A percentile compares a stretch with the other conserved stretches of the same genome.
Evolutionary conservation across 2,888 invertebrate species (phyloP).

Genomic region (Ferrisia virgata): DNA sequence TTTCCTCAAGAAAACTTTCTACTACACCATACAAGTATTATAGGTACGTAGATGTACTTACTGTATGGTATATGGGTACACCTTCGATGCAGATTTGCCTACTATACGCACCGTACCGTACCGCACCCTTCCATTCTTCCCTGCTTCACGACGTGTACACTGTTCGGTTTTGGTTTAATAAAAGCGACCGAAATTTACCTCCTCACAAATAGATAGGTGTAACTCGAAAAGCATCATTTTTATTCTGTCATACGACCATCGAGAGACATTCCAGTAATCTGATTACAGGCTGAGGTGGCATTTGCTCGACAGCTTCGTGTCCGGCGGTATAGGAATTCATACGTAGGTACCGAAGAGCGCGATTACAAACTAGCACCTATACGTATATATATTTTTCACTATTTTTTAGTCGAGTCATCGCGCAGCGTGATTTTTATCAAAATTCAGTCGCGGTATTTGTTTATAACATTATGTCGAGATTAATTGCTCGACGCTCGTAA

Average conservation of each 20-base stretch:
- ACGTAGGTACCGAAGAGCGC: not conserved
- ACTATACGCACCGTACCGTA: not conserved
- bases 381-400: not conserved
- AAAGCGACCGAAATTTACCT: too few species aligned
- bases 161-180: not conserved
- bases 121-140: too few species aligned
- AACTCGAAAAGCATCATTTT: too few species aligned
- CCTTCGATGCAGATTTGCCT: constrained; percentile 29
- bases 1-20: constrained; percentile 41
- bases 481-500: not conserved
- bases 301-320: too few species aligned
- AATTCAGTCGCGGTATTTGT: not conserved
- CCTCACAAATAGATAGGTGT: too few species aligned
- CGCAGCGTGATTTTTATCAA: not conserved
- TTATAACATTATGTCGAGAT: not conserved
- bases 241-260: not conserved
- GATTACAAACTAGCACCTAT: not conserved
- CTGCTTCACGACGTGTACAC: too few species aligned
- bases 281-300: too few species aligned
- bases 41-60: too few species aligned
- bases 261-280: too few species aligned
- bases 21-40: not conserved
- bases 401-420: not conserved
- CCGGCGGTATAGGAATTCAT: not conserved
- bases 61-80: too few species aligned